Base-by-base conservation (phyloP, 2,113 vertebrate genomes). In the Poecile atricapillus region DNA sequence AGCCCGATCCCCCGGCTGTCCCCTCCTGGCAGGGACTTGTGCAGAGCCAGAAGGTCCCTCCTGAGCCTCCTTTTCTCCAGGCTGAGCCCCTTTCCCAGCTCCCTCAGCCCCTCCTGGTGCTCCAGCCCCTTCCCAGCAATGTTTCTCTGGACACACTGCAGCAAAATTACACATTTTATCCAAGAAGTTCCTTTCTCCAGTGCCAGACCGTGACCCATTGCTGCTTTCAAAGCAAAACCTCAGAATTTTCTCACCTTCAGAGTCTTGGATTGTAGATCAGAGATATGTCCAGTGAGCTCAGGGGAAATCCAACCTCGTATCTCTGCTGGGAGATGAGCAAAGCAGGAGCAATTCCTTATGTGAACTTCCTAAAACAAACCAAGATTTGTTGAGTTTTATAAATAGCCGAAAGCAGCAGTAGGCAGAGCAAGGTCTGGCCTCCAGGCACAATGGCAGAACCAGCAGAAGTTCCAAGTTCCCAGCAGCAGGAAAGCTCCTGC, bases 1-100 rank as follows among this genome's bases (percentile, higher is more conserved):
- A 87, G 2, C 55, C 24, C 1, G 2, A 49, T 3, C 9, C 6
- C 17, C 7, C 23, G 0, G 30, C n/a, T 78, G 23, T 23, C 56
- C 71, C 47, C 47, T 71, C 47, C 65, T 79, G n/a, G 2, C 75
- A 87, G 65, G 69, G 30, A 35, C 2, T 1, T 63, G 55, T 79
- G 55, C 49, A 87, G 85, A 56, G 75, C 65, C 58, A 56, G 4
- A n/a, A 5, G 56, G 7, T 15, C 2, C 3, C 24, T 15, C 35
- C 63, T 53, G 73, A 44, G 11, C 65, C 64, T 39, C 75, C 41
- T 70, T 55, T 79, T 1, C 43, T 64, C 67, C 67, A 88, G 41
- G 20, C 30, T 80, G 49, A 80, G 49, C 21, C 14, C 56, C 30
- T 52, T 56, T 49, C 3, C 20, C 65, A 79, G 56, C 49, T 79